Evolutionary conservation across 2,797 vertebrate species (phyloP).

Genomic region (Micrastur ruficollis): DNA sequence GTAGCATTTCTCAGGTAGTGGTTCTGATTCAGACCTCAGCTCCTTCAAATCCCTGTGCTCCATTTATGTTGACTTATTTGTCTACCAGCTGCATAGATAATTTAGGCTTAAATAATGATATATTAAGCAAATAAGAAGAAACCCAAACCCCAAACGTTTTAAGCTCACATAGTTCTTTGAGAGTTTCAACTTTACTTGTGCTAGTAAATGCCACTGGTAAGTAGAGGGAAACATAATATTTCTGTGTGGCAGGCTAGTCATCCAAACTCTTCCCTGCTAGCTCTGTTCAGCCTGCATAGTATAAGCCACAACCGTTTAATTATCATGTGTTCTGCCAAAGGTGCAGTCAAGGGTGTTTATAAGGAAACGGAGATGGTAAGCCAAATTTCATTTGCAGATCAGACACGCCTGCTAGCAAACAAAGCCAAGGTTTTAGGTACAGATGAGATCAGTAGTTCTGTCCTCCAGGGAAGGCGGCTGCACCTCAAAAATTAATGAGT

Average conservation of each 20-base stretch:
- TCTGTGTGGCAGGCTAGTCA: background rate
- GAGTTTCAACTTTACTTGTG: background rate
- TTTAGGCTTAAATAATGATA: background rate
- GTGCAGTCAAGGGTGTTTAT: slow-evolving; percentile 55
- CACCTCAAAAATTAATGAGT: slow-evolving; percentile 60
- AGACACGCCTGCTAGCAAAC: slow-evolving; percentile 49
- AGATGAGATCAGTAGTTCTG: slow-evolving; percentile 63
- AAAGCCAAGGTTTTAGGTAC: slow-evolving; percentile 49
- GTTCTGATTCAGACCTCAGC: background rate
- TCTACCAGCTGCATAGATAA: background rate
- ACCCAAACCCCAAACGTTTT: background rate
- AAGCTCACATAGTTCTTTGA: background rate
- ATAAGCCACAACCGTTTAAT: slow-evolving; percentile 36
- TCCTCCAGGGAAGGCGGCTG: slow-evolving; percentile 60
- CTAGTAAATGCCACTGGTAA: background rate
- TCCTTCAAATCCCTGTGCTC: background rate
- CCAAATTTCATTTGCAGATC: slow-evolving; percentile 58
- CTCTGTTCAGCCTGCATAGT: background rate
- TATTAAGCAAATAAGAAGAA: background rate
- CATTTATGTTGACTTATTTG: background rate
- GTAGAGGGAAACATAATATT: background rate
- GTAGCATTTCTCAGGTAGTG: background rate
- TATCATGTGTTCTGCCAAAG: slow-evolving; percentile 46
- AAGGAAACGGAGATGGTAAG: slow-evolving; percentile 6
- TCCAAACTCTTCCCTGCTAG: slow-evolving; percentile 12